These are phyloP conservation scores for Meleagris gallopavo DNA, from an alignment of 2,113 vertebrate genomes.

Conservation along the genomic window DNA sequence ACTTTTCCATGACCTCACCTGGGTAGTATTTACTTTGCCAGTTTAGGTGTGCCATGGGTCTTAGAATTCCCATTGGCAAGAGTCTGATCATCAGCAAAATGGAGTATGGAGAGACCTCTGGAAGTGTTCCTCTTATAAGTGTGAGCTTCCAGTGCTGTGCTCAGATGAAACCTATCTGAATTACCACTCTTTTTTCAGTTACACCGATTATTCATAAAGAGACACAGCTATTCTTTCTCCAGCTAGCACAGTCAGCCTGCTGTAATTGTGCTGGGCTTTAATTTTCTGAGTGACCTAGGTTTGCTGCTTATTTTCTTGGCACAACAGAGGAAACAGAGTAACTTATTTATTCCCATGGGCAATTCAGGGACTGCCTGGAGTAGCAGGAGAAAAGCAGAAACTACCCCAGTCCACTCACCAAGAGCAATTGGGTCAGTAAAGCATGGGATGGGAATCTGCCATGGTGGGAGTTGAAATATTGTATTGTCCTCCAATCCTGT, in stretches of 20 bases:
- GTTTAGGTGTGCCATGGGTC: fast-evolving
- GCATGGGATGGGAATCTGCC: background rate
- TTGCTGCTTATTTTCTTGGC: slow-evolving; percentile 4
- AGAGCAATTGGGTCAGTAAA: fast-evolving
- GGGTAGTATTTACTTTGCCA: background rate
- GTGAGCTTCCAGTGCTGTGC: background rate
- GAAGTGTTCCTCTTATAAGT: background rate
- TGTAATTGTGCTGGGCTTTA: background rate
- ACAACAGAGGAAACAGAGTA: background rate
- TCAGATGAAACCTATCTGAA: background rate
- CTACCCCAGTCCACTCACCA: background rate
- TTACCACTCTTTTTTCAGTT: background rate
- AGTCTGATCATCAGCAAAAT: background rate
- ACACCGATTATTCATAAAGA: background rate
- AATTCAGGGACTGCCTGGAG: background rate
- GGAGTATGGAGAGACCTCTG: background rate
- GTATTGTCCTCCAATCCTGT: background rate
- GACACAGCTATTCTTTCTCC: background rate
- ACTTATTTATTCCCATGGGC: background rate
- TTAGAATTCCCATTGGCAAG: background rate
- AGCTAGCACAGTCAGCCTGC: background rate
- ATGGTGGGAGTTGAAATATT: background rate
- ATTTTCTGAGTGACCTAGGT: slow-evolving; percentile 8
- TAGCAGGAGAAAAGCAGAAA: background rate
- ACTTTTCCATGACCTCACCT: background rate